phyloP scores from a whole-genome alignment of 1,140 invertebrate species.

The Aricia agestis region DNA sequence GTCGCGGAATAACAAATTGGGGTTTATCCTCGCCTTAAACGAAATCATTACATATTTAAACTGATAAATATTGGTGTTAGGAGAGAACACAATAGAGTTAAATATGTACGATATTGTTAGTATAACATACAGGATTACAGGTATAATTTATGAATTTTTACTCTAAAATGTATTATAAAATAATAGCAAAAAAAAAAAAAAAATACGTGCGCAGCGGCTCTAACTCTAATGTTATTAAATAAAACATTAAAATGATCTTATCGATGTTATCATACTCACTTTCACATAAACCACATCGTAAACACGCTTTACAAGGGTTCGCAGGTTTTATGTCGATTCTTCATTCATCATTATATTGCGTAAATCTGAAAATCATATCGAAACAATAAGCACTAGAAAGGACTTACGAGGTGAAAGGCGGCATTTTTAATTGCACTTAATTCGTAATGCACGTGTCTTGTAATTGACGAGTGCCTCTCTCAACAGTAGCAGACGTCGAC shows the following conservation, averaged over 20 bases:
- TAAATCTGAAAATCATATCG: slow-evolving; percentile 43
- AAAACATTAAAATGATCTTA: no score
- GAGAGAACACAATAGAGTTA: no score
- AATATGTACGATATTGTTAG: no score
- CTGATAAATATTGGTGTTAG: no score
- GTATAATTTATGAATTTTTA: no score
- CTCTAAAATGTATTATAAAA: no score
- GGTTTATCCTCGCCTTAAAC: no score
- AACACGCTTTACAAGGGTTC: not conserved
- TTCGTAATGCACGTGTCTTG: slow-evolving; percentile 40
- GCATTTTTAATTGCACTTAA: slow-evolving; percentile 46
- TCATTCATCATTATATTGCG: slow-evolving; percentile 46
- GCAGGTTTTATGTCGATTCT: not conserved
- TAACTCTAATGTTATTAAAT: no score
- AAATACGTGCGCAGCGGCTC: no score
- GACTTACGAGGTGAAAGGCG: slow-evolving; percentile 49
- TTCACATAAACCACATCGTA: not conserved
- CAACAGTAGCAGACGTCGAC: slow-evolving; percentile 5
- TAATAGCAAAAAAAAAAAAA: no score
- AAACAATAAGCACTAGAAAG: slow-evolving; percentile 50
- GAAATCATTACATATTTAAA: not conserved
- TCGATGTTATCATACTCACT: not conserved
- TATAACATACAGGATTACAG: no score
- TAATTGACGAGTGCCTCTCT: slow-evolving; percentile 36
- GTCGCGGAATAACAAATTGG: no score